Percentiles rank a stretch among this genome's conserved stretches.
phyloP scores from a whole-genome alignment of 2,888 invertebrate genomes.

The Cheiracanthium punctorium region DNA sequence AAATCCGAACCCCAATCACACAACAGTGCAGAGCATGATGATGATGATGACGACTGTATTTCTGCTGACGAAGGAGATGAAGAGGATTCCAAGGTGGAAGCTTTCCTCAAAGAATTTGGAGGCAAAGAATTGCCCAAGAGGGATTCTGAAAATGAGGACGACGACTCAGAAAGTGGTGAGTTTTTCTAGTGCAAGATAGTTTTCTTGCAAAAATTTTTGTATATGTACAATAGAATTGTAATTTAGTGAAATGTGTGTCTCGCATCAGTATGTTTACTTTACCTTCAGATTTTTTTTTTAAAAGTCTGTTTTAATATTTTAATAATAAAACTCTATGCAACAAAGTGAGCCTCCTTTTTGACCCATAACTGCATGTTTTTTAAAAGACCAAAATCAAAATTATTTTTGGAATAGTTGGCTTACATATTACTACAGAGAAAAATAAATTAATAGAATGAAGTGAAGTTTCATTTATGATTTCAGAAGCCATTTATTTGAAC shows the following conservation, averaged over 20 bases:
- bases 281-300: too few species aligned
- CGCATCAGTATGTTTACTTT: too few species aligned
- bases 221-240: background rate
- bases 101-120: constrained; percentile 55
- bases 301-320: too few species aligned
- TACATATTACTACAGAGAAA: too few species aligned
- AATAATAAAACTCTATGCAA: too few species aligned
- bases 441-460: too few species aligned
- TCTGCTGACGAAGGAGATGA: constrained; percentile 54
- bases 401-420: too few species aligned
- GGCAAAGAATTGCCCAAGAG: background rate
- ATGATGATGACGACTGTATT: constrained; percentile 74
- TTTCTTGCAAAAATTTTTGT: background rate
- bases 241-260: background rate
- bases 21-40: constrained; percentile 12
- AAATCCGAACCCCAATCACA: background rate
- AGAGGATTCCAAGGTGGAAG: constrained; percentile 73
- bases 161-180: constrained; percentile 20
- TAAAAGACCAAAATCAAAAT: too few species aligned
- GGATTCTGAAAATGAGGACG: background rate
- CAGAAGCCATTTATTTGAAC: too few species aligned
- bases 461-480: too few species aligned
- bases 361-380: too few species aligned
- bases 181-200: background rate
- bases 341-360: too few species aligned